These are phyloP conservation scores for Buphagus erythrorhynchus DNA, from an alignment of 2,797 vertebrate species.

Conservation along the genomic window DNA sequence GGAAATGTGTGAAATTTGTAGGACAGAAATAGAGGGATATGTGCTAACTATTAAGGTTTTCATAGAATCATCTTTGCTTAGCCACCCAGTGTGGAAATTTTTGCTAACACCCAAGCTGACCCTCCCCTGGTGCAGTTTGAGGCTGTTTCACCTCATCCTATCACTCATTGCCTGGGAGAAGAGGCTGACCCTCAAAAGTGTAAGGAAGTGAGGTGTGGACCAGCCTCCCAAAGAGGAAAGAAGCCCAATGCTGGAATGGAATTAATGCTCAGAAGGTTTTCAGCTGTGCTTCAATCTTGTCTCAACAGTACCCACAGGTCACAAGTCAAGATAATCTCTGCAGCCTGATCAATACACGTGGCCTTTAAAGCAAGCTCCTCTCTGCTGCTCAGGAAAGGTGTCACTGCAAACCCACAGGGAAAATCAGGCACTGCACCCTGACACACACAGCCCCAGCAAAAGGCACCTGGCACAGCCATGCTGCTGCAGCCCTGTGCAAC, in stretches of 20 bases:
- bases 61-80: neutral
- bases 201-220: neutral
- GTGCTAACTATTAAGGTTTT: neutral
- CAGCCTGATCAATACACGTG: accelerated
- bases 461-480: neutral
- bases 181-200: neutral
- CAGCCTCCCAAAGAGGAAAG: neutral
- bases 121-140: neutral
- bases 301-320: neutral
- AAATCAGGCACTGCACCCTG: neutral
- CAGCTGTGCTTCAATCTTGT: neutral
- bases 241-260: neutral
- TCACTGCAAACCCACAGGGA: neutral
- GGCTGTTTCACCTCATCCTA: too few species aligned
- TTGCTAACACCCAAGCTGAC: neutral
- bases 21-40: neutral
- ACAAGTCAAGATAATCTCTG: neutral
- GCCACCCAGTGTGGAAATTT: neutral
- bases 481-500: neutral
- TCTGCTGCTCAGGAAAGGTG: neutral
- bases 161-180: neutral
- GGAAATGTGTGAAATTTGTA: neutral
- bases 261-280: neutral
- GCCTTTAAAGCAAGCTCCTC: neutral
- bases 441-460: neutral